These are phyloP conservation scores for Xiphophorus birchmanni DNA, from an alignment of 2,797 vertebrate species.

Conservation along the genomic window DNA sequence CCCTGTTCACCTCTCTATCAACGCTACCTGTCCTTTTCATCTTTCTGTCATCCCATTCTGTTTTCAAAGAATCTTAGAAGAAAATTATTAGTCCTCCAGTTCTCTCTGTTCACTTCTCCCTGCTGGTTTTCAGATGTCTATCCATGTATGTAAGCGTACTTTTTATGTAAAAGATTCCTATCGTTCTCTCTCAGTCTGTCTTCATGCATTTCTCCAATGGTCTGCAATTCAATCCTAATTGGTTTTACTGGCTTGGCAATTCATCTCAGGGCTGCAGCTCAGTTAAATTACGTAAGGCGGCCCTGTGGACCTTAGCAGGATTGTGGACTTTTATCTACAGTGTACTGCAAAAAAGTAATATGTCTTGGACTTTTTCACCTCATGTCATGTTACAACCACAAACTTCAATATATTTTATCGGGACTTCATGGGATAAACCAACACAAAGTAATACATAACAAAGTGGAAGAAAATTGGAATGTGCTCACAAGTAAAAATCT, in stretches of 20 bases:
- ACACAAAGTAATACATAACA: not conserved
- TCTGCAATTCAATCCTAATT: constrained; percentile 75
- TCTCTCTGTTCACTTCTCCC: constrained; percentile 7
- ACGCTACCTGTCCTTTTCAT: constrained; percentile 39
- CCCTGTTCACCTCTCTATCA: constrained; percentile 56
- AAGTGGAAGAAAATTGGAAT: not conserved
- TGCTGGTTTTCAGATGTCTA: constrained; percentile 17
- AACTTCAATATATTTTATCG: not conserved
- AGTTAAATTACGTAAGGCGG: constrained; percentile 74
- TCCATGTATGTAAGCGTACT: constrained; percentile 1
- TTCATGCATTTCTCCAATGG: constrained; percentile 23
- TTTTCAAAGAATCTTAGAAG: constrained; percentile 24
- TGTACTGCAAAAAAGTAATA: not conserved
- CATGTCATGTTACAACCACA: not conserved
- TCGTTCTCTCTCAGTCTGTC: constrained; percentile 20
- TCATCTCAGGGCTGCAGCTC: constrained; percentile 71
- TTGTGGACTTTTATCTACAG: constrained; percentile 15
- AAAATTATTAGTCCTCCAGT: constrained; percentile 18
- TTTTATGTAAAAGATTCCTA: constrained; percentile 36
- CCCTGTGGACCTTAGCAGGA: constrained; percentile 60
- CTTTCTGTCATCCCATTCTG: constrained; percentile 32
- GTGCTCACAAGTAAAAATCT: not conserved
- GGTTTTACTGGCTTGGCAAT: constrained; percentile 76
- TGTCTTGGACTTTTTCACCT: not conserved
- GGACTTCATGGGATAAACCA: not conserved